These are phyloP conservation scores for Aphaenogaster rudis DNA, from an alignment of 1,140 invertebrate genomes.

Conservation along the genomic window DNA sequence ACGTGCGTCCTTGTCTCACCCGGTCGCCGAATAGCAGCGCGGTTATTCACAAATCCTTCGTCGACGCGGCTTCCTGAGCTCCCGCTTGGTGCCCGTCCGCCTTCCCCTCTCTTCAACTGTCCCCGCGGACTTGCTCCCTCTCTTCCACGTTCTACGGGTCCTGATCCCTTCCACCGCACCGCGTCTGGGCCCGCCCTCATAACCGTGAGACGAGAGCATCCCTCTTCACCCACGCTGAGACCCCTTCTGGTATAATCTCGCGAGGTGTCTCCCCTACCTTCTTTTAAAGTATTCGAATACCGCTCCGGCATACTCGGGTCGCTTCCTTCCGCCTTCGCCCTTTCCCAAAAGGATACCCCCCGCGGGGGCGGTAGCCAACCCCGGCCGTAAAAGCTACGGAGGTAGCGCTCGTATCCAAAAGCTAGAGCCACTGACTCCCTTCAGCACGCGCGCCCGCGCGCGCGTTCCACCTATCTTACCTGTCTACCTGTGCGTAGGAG, in stretches of 20 bases:
- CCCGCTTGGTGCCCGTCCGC: conserved; percentile 75
- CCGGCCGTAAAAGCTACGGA: conserved; percentile 63
- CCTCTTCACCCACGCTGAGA: conserved; percentile 77
- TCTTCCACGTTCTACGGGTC: conserved; percentile 46
- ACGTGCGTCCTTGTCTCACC: conserved; percentile 78
- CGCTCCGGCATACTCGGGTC: conserved; percentile 16
- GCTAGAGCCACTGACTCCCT: conserved; percentile 51
- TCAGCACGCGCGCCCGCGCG: background rate
- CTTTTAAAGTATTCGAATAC: conserved; percentile 50
- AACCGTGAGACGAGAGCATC: conserved; percentile 79
- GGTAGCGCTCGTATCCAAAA: conserved; percentile 69
- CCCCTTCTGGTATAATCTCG: conserved; percentile 66
- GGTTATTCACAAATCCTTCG: conserved; percentile 86
- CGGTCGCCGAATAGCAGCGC: conserved; percentile 84
- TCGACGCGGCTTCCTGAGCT: conserved; percentile 84
- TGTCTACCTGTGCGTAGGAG: background rate
- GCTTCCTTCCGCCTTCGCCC: conserved; percentile 62
- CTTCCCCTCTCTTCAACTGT: conserved; percentile 65
- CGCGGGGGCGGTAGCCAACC: conserved; percentile 82
- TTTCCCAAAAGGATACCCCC: conserved; percentile 74
- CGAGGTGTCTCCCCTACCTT: conserved; percentile 35
- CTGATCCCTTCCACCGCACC: conserved; percentile 63
- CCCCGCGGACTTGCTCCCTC: conserved; percentile 61
- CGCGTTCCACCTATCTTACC: background rate
- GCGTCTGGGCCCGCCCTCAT: conserved; percentile 79